These are phyloP conservation scores for Nyctibius grandis DNA, from an alignment of 2,797 vertebrate genomes.

Conservation along the genomic window DNA sequence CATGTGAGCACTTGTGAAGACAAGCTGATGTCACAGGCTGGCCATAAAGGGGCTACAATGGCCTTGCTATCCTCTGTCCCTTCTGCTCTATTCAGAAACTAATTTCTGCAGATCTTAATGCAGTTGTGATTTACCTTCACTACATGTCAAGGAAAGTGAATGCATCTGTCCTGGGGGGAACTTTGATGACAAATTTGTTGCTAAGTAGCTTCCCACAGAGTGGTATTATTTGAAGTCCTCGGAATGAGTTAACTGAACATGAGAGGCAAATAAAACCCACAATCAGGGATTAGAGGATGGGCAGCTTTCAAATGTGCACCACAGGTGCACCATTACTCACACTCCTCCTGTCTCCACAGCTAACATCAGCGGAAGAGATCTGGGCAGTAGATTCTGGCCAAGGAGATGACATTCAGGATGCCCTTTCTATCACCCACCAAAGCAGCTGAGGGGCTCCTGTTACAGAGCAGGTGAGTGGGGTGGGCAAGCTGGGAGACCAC, in stretches of 20 bases:
- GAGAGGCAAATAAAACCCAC: not conserved
- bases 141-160: not conserved
- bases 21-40: not conserved
- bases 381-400: not conserved
- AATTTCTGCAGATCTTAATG: not conserved
- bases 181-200: not conserved
- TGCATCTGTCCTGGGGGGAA: not conserved
- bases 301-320: not conserved
- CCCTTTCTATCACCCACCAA: conserved; percentile 32
- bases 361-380: not conserved
- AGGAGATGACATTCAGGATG: not conserved
- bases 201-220: not conserved
- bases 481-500: not conserved
- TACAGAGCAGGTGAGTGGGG: conserved; percentile 62
- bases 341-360: not conserved
- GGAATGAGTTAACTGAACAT: not conserved
- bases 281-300: not conserved
- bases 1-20: not conserved
- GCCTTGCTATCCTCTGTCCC: not conserved
- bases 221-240: not conserved
- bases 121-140: not conserved
- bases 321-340: not conserved
- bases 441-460: conserved; percentile 64
- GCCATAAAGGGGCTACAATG: not conserved
- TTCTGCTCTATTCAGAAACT: not conserved